Base-by-base conservation (phyloP, 2,888 invertebrate species). In the Aporophyla nigra region DNA sequence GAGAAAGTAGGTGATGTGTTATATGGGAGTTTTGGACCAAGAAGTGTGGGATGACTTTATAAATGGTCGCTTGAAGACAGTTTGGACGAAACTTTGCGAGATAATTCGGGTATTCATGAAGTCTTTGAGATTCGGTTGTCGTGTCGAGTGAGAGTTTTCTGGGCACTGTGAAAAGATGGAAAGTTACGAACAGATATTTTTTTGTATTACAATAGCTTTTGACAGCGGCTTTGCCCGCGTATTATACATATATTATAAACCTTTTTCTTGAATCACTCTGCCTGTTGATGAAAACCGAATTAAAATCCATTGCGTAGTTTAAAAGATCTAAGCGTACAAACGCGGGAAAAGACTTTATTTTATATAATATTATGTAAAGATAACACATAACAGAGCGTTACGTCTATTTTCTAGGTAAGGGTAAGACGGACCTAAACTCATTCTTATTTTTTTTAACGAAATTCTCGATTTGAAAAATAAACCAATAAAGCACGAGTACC, bases 1-100 rank as follows among this genome's bases (percentile, higher is more conserved):
- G 59, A 27, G 74, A 76, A 83, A 80, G 61, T 86, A 68, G 85
- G 76, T 80, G 72, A 81, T 72, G 51, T 79, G 73, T 74, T 77
- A 33, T 73, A 69, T 74, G 53, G 59, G 56, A 76, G 65, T 74
- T 76, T 53, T n/a, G 54, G 12, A n/a, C 68, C 12, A 63, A 63
- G 51, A 71, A 71, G 24, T 76, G 0, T 54, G 49, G 3, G 40
- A 78, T 71, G 66, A 40, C 71, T 78, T 76, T 78, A 80, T 79
- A 83, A 86, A 80, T 82, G 73, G 58, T 62, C 61, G n/a, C 59
- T 69, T 61, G 61, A 67, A 68, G 49, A 67, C 9, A 7, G 53
- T 85, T 83, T 63, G 14, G 1, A 6, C n/a, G 12, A 33, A 84
- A 76, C 10, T 86, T 84, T 74, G 54, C 16, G 0, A 51, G 51